These are phyloP conservation scores for Pelochelys cantorii DNA, from an alignment of 2,797 vertebrate genomes.

Conservation along the genomic window DNA sequence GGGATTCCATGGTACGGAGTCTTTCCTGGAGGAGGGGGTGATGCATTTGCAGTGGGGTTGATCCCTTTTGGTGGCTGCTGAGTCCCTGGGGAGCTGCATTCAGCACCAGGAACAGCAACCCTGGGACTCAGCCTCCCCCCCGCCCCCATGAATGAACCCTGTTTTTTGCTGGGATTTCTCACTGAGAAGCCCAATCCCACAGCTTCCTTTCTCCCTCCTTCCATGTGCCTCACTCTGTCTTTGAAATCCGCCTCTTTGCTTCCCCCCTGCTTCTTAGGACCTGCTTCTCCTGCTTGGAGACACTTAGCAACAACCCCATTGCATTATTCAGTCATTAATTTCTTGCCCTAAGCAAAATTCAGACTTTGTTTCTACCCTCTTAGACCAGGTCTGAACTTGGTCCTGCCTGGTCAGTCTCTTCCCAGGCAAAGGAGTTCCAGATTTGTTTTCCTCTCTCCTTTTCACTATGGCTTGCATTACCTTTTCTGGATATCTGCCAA, in stretches of 20 bases:
- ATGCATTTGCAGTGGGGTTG: neutral
- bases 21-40: neutral
- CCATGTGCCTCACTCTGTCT: neutral
- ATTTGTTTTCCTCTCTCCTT: neutral
- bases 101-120: conserved; percentile 4
- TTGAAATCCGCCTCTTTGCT: neutral
- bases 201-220: neutral
- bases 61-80: neutral
- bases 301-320: neutral
- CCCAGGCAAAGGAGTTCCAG: neutral
- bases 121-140: no score
- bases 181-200: neutral
- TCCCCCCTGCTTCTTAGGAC: no score
- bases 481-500: neutral
- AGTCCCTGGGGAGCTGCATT: neutral
- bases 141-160: neutral
- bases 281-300: neutral
- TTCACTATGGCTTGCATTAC: neutral
- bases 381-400: neutral
- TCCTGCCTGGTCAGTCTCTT: neutral
- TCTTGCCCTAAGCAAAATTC: neutral
- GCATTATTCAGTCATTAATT: neutral
- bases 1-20: neutral
- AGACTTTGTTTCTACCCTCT: neutral
- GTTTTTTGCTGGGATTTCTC: neutral